Evolutionary conservation across 2,888 invertebrate genomes (phyloP).

Genomic region (Heteromyza rotundicornis): DNA sequence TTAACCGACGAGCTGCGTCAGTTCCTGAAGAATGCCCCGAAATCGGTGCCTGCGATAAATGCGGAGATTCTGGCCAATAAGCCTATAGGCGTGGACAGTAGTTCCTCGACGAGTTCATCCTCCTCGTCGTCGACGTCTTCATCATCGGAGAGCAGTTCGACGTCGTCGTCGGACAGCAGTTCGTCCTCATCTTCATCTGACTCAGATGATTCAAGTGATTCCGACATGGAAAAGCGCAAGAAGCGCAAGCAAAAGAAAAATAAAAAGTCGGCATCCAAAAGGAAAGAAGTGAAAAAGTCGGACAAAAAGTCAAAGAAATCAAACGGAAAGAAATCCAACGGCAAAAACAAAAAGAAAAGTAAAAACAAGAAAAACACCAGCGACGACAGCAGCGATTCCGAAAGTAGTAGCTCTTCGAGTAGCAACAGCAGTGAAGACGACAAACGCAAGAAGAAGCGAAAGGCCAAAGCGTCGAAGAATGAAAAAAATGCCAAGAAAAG

Average conservation of each 20-base stretch:
- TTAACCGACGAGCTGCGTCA: conserved; percentile 91
- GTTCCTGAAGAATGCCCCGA: conserved; percentile 73
- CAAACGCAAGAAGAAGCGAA: conserved; percentile 25
- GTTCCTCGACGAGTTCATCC: conserved; percentile 23
- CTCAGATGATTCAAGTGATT: conserved; percentile 41
- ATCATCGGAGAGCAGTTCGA: conserved; percentile 29
- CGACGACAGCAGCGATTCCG: conserved; percentile 33
- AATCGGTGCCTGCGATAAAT: conserved; percentile 57
- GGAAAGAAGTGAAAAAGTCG: conserved; percentile 26
- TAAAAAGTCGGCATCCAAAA: conserved; percentile 21
- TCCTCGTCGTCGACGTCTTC: conserved; percentile 33
- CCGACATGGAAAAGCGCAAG: conserved; percentile 34
- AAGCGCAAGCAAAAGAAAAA: conserved; percentile 38
- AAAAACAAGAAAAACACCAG: conserved; percentile 25
- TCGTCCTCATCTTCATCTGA: too few species aligned
- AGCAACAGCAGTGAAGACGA: conserved; percentile 33
- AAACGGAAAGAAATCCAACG: conserved; percentile 30
- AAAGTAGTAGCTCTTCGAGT: conserved; percentile 32
- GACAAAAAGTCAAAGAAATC: conserved; percentile 21
- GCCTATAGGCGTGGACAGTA: conserved; percentile 26
- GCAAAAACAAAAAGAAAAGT: conserved; percentile 27
- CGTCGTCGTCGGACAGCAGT: conserved; percentile 30
- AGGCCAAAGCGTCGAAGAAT: too few species aligned
- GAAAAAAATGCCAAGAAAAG: not conserved
- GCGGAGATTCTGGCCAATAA: conserved; percentile 55